Percentiles rank a stretch among this genome's conserved stretches.
These are phyloP conservation scores for Zaprionus africanus DNA, from an alignment of 1,140 invertebrate species.

Conservation along the genomic window DNA sequence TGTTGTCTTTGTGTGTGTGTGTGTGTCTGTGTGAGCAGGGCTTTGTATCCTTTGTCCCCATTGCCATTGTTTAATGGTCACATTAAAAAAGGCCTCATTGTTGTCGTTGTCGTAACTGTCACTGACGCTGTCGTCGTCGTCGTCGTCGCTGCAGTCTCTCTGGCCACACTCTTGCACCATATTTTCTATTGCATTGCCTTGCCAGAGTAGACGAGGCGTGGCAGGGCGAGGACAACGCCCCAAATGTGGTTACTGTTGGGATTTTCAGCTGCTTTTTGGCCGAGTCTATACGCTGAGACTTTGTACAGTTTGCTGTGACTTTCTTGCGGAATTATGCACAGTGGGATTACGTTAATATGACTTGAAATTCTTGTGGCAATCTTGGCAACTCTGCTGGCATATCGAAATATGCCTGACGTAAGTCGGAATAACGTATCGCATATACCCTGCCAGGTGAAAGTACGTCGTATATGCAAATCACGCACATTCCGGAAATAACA, in stretches of 20 bases:
- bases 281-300: slow-evolving; percentile 14
- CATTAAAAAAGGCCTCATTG: slow-evolving; percentile 78
- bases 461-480: slow-evolving; percentile 60
- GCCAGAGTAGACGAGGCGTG: not conserved
- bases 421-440: not conserved
- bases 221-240: slow-evolving; percentile 30
- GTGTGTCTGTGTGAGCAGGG: not conserved
- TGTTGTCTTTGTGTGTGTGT: slow-evolving; percentile 37
- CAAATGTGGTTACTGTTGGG: slow-evolving; percentile 59
- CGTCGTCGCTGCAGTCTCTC: slow-evolving; percentile 2
- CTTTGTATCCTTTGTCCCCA: slow-evolving; percentile 67
- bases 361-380: not conserved
- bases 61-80: slow-evolving; percentile 79
- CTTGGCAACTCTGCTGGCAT: not conserved
- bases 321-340: not conserved
- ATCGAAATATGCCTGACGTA: not conserved
- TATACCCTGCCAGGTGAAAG: slow-evolving; percentile 16
- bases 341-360: not conserved
- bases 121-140: slow-evolving; percentile 24
- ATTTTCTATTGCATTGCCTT: slow-evolving; percentile 65
- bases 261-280: slow-evolving; percentile 51
- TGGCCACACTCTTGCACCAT: slow-evolving; percentile 43
- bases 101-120: slow-evolving; percentile 45
- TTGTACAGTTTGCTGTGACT: not conserved
- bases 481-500: slow-evolving; percentile 69